Conservation (phyloP, 1,140 invertebrate species). For the Pogonus chalceus region DNA sequence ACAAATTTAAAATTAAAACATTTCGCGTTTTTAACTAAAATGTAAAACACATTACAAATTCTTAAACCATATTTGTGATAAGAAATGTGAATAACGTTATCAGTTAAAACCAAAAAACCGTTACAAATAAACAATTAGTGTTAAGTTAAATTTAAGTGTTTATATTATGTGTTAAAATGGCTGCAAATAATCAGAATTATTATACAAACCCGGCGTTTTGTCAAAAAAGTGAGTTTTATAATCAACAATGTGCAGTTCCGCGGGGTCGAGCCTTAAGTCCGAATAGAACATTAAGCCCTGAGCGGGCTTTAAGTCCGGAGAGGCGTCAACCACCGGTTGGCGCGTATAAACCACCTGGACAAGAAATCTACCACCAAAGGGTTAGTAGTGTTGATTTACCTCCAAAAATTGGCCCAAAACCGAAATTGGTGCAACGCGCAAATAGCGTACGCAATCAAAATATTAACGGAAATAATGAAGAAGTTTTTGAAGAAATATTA, state of each 20-base stretch:
- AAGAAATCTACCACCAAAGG: conserved; percentile 14
- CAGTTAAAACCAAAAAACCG: not conserved
- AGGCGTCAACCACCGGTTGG: conserved; percentile 33
- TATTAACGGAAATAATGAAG: not conserved
- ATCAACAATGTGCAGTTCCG: conserved; percentile 33
- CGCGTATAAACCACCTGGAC: conserved; percentile 20
- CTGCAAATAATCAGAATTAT: conserved; percentile 28
- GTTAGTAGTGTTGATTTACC: conserved; percentile 12
- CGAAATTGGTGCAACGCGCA: conserved; percentile 23
- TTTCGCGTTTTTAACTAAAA: not conserved
- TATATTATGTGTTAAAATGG: too few relatives aligned
- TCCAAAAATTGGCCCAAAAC: conserved; percentile 19
- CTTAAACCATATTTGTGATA: conserved; percentile 1
- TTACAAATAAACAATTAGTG: not conserved
- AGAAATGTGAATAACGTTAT: conserved; percentile 2
- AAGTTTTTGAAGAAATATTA: conserved; percentile 30
- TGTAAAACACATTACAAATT: conserved; percentile 5
- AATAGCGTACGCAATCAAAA: conserved; percentile 24
- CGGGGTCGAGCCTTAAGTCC: conserved; percentile 28
- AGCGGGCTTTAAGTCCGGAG: conserved; percentile 31
- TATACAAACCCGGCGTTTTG: conserved; percentile 70
- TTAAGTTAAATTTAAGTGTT: too few relatives aligned
- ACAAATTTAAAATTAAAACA: too few relatives aligned
- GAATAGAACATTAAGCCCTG: conserved; percentile 28
- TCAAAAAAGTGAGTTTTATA: conserved; percentile 56